Conservation (phyloP, 2,888 invertebrate species). For the Lagria hirta region DNA sequence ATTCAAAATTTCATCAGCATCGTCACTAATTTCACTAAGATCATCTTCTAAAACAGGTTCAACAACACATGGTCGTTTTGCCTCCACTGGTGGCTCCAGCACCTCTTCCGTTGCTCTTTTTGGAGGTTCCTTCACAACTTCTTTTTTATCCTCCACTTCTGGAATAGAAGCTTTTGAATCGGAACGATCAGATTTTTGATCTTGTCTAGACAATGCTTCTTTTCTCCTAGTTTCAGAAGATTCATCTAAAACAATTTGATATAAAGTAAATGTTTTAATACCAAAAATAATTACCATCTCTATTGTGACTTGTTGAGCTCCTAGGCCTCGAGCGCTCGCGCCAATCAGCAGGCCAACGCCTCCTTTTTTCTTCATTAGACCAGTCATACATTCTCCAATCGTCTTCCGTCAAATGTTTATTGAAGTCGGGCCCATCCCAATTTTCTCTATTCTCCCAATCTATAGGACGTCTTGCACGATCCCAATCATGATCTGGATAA, state of each 20-base stretch:
- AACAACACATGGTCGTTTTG: slow-evolving; percentile 55
- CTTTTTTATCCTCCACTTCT: slow-evolving; percentile 45
- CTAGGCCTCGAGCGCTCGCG: slow-evolving; percentile 53
- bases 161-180: slow-evolving; percentile 23
- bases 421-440: slow-evolving; percentile 50
- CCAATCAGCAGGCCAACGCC: slow-evolving; percentile 48
- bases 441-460: slow-evolving; percentile 57
- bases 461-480: slow-evolving; percentile 55
- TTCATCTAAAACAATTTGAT: slow-evolving; percentile 34
- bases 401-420: slow-evolving; percentile 47
- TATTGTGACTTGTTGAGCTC: slow-evolving; percentile 51
- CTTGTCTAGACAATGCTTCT: slow-evolving; percentile 28
- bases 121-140: slow-evolving; percentile 45
- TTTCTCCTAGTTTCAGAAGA: slow-evolving; percentile 33
- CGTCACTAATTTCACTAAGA: slow-evolving; percentile 86
- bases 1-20: slow-evolving; percentile 84
- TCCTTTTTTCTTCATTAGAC: slow-evolving; percentile 59
- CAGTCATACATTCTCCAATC: slow-evolving; percentile 52
- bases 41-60: slow-evolving; percentile 64
- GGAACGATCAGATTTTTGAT: slow-evolving; percentile 15
- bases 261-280: too few species aligned
- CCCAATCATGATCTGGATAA: slow-evolving; percentile 55
- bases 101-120: slow-evolving; percentile 48
- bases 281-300: slow-evolving; percentile 38
- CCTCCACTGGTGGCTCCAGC: slow-evolving; percentile 52